Evolutionary conservation across 2,888 invertebrate genomes (phyloP).

Genomic region (Podabrus alpinus): DNA sequence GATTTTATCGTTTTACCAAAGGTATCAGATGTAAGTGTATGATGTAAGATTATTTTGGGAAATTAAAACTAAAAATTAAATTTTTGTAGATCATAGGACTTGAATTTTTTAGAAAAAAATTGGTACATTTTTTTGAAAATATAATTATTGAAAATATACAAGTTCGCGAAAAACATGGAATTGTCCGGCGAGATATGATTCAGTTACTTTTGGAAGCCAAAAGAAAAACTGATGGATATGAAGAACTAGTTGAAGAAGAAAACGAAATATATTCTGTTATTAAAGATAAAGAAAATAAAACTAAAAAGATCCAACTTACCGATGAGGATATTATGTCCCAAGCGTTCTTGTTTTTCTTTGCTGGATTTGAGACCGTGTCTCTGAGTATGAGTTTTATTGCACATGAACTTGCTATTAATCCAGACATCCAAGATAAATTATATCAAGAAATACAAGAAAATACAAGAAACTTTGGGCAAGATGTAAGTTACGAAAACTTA

Average conservation of each 20-base stretch:
- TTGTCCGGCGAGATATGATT: conserved; percentile 52
- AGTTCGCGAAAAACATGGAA: conserved; percentile 39
- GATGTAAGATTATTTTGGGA: background rate
- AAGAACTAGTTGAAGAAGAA: conserved; percentile 21
- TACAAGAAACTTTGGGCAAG: background rate
- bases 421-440: conserved; percentile 59
- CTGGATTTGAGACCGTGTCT: conserved; percentile 59
- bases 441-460: background rate
- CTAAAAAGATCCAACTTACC: conserved; percentile 28
- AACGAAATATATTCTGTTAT: background rate
- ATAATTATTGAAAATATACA: conserved; percentile 42
- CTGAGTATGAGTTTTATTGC: conserved; percentile 58
- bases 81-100: background rate
- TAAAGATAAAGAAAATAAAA: background rate
- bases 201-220: conserved; percentile 48
- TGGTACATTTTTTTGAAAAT: conserved; percentile 33
- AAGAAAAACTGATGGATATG: conserved; percentile 35
- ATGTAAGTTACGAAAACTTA: background rate
- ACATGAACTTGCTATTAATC: conserved; percentile 63
- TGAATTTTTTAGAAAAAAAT: background rate
- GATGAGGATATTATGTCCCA: conserved; percentile 62
- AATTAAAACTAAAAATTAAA: too few species aligned
- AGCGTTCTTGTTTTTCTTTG: conserved; percentile 59
- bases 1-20: background rate
- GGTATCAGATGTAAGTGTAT: background rate